These are phyloP conservation scores for Cyprinella venusta DNA, from an alignment of 2,797 vertebrate species.

Conservation along the genomic window DNA sequence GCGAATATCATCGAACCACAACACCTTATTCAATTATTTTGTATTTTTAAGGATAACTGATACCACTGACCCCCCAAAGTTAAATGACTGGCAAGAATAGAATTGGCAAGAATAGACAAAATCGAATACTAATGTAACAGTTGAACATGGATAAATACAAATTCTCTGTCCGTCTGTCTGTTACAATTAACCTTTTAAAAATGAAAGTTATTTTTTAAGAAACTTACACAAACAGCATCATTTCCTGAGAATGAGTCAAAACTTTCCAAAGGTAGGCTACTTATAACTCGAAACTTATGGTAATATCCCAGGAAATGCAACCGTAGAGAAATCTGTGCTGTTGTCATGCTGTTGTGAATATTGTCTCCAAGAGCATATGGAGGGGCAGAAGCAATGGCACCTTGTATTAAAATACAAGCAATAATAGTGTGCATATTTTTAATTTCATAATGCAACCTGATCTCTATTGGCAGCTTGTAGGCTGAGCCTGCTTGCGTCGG, in stretches of 20 bases:
- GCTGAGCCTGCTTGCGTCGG: conserved; percentile 67
- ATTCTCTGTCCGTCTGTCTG: too few relatives aligned
- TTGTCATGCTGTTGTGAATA: conserved; percentile 41
- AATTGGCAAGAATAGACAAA: too few relatives aligned
- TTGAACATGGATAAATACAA: too few relatives aligned
- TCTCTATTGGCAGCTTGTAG: conserved; percentile 72
- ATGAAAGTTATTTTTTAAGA: too few relatives aligned
- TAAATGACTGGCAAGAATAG: too few relatives aligned
- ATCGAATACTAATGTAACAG: too few relatives aligned
- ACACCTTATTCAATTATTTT: not conserved
- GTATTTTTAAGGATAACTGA: too few relatives aligned
- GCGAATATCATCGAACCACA: not conserved
- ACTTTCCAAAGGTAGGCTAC: not conserved
- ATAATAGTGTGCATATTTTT: conserved; percentile 75
- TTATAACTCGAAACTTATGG: not conserved
- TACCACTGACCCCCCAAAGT: too few relatives aligned
- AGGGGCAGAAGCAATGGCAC: conserved; percentile 58
- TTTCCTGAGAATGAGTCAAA: not conserved
- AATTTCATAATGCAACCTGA: conserved; percentile 73
- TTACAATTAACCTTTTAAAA: too few relatives aligned
- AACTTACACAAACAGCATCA: not conserved
- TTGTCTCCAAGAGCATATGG: conserved; percentile 65
- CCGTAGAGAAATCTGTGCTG: conserved; percentile 15
- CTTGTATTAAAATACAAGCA: conserved; percentile 72
- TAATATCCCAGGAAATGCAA: not conserved